Base-by-base conservation (phyloP, 2,797 vertebrate genomes). In the Falco naumanni region DNA sequence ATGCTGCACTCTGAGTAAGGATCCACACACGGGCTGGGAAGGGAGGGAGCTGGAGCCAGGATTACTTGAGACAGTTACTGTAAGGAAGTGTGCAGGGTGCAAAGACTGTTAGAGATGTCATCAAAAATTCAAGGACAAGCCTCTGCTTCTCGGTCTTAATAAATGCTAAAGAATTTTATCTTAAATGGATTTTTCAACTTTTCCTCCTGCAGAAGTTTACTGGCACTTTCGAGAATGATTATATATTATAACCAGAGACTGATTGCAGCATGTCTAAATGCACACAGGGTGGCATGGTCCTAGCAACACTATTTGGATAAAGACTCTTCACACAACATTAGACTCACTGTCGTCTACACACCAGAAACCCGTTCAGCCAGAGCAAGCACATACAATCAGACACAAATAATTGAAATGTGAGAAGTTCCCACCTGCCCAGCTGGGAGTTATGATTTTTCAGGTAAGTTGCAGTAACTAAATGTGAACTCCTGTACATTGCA, bases 1-100 rank as follows among this genome's bases (percentile, higher is more conserved):
- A 16, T 0, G 2, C 10, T 12, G 66, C 20, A 3, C 41, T 41
- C 54, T 0, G 1, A 53, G 57, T 4, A 28, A 31, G 19, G 2
- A 72, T 54, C n/a, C 77, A 43, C 3, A 2, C 34, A 6, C 50
- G 4, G 24, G 29, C 45, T 77, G 61, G 24, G 20, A 31, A 31
- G 20, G 54, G 16, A 86, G n/a, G 3, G 1, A n/a, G 24, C 1
- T 1, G 0, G 34, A 25, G 10, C 8, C 72, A 11, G 37, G 10
- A 16, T 12, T 5, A 31, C 59, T 22, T 1, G 1, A 56, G 68
- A 16, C 0, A 0, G 26, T 72, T 48, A 41, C 5, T 31, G 75
- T 8, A 34, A 6, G 50, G 18, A n/a, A 89, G 37, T 1, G 7
- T 21, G 8, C 1, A 66, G 17, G 11, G 33, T 7, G 9, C 47